These are phyloP conservation scores for Laupala kohalensis DNA, from an alignment of 1,140 invertebrate species.

Conservation along the genomic window DNA sequence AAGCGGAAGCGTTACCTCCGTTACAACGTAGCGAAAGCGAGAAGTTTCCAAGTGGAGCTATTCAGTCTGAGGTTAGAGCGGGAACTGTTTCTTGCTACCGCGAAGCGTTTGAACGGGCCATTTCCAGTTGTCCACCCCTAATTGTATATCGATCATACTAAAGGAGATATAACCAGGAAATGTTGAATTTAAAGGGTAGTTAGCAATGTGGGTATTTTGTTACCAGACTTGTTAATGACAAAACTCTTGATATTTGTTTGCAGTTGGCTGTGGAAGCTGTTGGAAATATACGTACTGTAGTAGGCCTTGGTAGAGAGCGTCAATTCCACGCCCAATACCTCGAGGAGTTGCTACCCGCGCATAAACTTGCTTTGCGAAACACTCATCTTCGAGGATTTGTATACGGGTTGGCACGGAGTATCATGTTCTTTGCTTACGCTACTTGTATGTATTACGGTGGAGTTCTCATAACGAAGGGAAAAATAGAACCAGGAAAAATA, in stretches of 20 bases:
- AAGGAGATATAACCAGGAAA: too few species aligned
- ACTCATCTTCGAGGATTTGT: constrained; percentile 30
- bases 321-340: constrained; percentile 28
- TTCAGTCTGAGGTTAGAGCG: too few species aligned
- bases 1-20: too few species aligned
- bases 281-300: constrained; percentile 40
- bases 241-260: not conserved
- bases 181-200: not conserved
- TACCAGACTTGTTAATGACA: not conserved
- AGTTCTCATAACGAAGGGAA: constrained; percentile 29
- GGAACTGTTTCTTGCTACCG: too few species aligned
- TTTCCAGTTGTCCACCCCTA: too few species aligned
- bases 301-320: constrained; percentile 32
- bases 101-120: too few species aligned
- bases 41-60: too few species aligned
- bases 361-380: constrained; percentile 18
- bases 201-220: not conserved
- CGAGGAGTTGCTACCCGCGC: constrained; percentile 18
- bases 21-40: too few species aligned
- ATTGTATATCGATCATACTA: too few species aligned
- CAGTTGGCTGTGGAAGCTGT: constrained; percentile 37
- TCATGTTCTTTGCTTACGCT: constrained; percentile 38
- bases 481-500: constrained; percentile 29
- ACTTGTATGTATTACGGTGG: constrained; percentile 38
- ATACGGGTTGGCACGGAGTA: constrained; percentile 33